Base-by-base conservation (phyloP, 2,888 invertebrate species). In the Zhengitettix transpicula region DNA sequence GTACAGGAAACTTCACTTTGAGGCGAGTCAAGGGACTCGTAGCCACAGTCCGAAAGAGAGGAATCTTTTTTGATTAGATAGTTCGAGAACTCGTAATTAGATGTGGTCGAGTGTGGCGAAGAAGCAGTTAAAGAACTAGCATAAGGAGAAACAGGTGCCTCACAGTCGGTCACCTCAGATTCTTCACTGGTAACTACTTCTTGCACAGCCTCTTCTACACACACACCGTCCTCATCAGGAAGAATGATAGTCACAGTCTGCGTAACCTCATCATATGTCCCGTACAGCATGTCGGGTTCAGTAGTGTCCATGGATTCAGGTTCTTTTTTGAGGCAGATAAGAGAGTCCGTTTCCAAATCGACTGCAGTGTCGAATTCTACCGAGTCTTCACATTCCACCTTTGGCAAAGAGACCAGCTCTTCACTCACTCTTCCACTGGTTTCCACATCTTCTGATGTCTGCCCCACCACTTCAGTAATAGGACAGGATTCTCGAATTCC, bases 391-490 rank as follows among this genome's bases (percentile, higher is more conserved):
- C 40, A 15, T 40, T 17, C n/a, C 11, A 15, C 15, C 11, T 17
- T 52, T 10, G 42, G 10, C 42, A 54, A 42, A 41, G 41, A 15
- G 28, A 5, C 28, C 44, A 58, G 12, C 14, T 52, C 16, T 17
- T 42, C 54, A 10, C 10, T 28, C 10, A 55, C 17, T 58, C 42
- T 67, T 82, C 78, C 70, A 87, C 78, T 67, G 89, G 89, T 72
- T 88, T 89, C 90, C 89, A 90, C 68, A 77, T 84, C 74, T 81
- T 86, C 75, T 89, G 89, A 70, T 87, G 87, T 58, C 84, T 84
- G 64, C 89, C 89, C 90, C 90, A 89, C 89, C 90, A 90, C 68
- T 85, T 84, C 70, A 82, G 77, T 72, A 81, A 78, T 67, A 72
- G 79, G 60, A 67, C 71, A 60, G 58, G 58, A 51, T 53, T 53